Evolutionary conservation across 2,888 invertebrate genomes (phyloP).

Genomic region (Cepaea hortensis): DNA sequence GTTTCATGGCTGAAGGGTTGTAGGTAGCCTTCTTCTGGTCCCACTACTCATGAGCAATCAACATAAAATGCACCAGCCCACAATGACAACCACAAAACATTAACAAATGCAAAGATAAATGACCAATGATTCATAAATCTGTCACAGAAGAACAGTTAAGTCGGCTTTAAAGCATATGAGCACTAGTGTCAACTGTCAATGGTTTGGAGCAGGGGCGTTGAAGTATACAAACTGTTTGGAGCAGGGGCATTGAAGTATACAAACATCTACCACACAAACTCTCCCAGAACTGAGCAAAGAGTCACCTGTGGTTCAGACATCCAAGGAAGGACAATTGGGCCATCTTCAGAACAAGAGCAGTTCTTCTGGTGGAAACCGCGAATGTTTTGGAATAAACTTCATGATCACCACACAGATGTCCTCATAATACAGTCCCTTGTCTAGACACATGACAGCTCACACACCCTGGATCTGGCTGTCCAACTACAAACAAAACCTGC

Average conservation of each 20-base stretch:
- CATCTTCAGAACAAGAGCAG: slow-evolving; percentile 28
- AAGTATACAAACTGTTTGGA: too few species aligned
- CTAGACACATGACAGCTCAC: neutral
- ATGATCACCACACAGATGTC: slow-evolving; percentile 50
- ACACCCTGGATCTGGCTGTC: neutral
- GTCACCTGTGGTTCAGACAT: slow-evolving; percentile 41
- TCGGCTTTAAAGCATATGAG: slow-evolving; percentile 4
- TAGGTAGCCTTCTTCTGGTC: slow-evolving; percentile 81
- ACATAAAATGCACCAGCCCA: neutral
- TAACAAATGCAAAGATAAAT: neutral
- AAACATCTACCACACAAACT: too few species aligned
- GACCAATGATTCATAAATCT: slow-evolving; percentile 44
- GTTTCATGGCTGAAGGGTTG: slow-evolving; percentile 87
- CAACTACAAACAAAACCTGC: neutral
- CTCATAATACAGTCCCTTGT: neutral
- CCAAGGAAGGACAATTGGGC: slow-evolving; percentile 41
- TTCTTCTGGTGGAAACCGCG: slow-evolving; percentile 61
- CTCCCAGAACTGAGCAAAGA: neutral
- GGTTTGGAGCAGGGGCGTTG: too few species aligned
- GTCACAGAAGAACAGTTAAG: slow-evolving; percentile 37
- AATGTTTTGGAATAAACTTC: slow-evolving; percentile 46
- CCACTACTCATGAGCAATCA: slow-evolving; percentile 52
- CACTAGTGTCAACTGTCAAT: slow-evolving; percentile 60
- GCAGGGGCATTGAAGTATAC: too few species aligned
- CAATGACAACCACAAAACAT: neutral